Evolutionary conservation across 2,888 invertebrate genomes (phyloP).

Genomic region (Thymelicus sylvestris): DNA sequence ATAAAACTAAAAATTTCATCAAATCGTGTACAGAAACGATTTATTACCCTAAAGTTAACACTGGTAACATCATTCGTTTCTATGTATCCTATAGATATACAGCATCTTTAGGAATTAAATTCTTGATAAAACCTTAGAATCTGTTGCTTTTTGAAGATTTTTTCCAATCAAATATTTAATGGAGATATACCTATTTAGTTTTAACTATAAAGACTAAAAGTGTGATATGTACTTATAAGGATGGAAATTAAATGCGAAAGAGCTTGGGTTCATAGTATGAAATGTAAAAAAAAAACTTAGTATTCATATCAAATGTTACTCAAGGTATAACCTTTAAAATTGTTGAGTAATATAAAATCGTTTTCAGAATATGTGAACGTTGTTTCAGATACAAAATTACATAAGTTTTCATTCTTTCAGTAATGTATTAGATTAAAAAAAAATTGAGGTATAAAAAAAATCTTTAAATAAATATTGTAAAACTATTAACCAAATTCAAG

Average conservation of each 20-base stretch:
- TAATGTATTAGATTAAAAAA: too few species aligned
- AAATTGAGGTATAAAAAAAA: too few species aligned
- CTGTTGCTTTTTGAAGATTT: background rate
- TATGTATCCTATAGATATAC: background rate
- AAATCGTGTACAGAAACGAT: background rate
- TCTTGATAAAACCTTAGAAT: background rate
- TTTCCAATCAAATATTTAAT: conserved; percentile 10
- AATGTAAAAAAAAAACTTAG: too few species aligned
- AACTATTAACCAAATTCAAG: background rate
- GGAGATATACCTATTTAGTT: conserved; percentile 29
- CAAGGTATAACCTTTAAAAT: background rate
- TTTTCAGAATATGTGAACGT: too few species aligned
- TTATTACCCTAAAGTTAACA: background rate
- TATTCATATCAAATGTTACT: background rate
- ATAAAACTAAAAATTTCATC: background rate
- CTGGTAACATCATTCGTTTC: background rate
- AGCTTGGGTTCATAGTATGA: background rate
- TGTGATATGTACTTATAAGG: conserved; percentile 16
- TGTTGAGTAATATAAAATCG: background rate
- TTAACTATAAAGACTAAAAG: conserved; percentile 20
- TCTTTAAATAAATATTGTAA: background rate
- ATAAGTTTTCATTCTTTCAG: too few species aligned
- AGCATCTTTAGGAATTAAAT: background rate
- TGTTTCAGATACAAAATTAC: too few species aligned
- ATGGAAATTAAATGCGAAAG: conserved; percentile 1